Evolutionary conservation across 1,140 invertebrate genomes (phyloP).

Genomic region (Drosophila pseudoananassae): DNA sequence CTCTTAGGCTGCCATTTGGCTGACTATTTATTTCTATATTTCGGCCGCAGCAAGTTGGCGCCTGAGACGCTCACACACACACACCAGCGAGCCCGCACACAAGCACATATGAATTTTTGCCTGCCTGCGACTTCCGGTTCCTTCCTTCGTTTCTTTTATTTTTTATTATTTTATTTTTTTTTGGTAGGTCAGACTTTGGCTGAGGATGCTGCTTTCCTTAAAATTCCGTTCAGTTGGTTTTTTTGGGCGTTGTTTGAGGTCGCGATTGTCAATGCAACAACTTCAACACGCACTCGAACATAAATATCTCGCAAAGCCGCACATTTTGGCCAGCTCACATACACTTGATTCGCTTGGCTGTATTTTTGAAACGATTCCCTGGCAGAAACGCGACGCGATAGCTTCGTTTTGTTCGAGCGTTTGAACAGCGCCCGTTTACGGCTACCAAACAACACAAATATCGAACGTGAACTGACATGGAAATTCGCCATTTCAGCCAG

Average conservation of each 20-base stretch:
- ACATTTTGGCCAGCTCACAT: slow-evolving; percentile 27
- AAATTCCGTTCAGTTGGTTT: slow-evolving; percentile 26
- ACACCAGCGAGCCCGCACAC: slow-evolving; percentile 10
- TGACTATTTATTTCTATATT: slow-evolving; percentile 49
- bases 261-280: slow-evolving; percentile 62
- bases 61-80: slow-evolving; percentile 39
- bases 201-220: slow-evolving; percentile 3
- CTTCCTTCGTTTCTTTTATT: slow-evolving; percentile 12
- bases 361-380: slow-evolving; percentile 27
- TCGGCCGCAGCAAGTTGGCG: slow-evolving; percentile 67
- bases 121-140: slow-evolving; percentile 45
- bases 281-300: slow-evolving; percentile 32
- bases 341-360: slow-evolving; percentile 10
- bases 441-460: slow-evolving; percentile 82
- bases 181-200: slow-evolving; percentile 13
- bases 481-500: slow-evolving; percentile 55
- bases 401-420: slow-evolving; percentile 36
- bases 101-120: slow-evolving; percentile 49
- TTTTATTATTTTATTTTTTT: slow-evolving; percentile 8
- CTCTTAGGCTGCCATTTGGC: slow-evolving; percentile 27
- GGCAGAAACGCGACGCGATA: slow-evolving; percentile 58
- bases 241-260: slow-evolving; percentile 59
- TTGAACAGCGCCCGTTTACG: slow-evolving; percentile 57
- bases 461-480: slow-evolving; percentile 80
- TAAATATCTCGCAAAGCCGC: slow-evolving; percentile 23